Base-by-base conservation (phyloP, 2,113 vertebrate species). In the Silurus meridionalis region DNA sequence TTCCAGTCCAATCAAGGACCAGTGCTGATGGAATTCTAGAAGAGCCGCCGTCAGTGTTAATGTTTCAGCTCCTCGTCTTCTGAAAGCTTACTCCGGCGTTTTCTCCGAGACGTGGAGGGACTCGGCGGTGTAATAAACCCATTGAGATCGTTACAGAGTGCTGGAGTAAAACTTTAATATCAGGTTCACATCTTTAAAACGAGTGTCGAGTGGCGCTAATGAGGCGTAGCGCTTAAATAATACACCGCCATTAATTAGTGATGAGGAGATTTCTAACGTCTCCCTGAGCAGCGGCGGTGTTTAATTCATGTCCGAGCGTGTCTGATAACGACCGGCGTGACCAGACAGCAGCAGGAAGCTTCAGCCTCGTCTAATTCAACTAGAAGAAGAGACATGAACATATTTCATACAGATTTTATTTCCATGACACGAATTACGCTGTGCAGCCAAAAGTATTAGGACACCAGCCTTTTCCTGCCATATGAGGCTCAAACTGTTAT, bases 11-110 rank as follows among this genome's bases (percentile, higher is more conserved):
- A 0, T 72, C 19, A 10, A 10, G 71, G 74, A 53, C n/a, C 50
- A 14, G 48, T 9, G 11, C 7, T 7, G 50, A 53, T 13, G 71
- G 19, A 74, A 92, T 90, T 80, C 80, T 89, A 90, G 88, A 89
- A 83, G 77, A 87, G 88, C 90, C 90, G 88, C 90, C 90, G 89
- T 90, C 89, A 90, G 90, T 89, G 93, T 95, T 92, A 93, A 95
- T 94, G 94, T 95, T 95, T 94, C 90, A 95, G 88, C 60, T 72
- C 88, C 88, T 93, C 89, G 93, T 91, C 93, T 83, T 88, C 84
- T 89, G 74, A 23, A 10, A 0, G 14, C 14, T 25, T 10, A 3
- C 14, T 19, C 52, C 48, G 15, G 74, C 85, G 79, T 77, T 69
- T 78, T 69, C 37, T 37, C 37, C 75, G n/a, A 48, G 55, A 61